Percentiles rank a stretch among this genome's conserved stretches.
These are phyloP conservation scores for Margaritifera margaritifera DNA, from an alignment of 2,888 invertebrate species.

Conservation along the genomic window DNA sequence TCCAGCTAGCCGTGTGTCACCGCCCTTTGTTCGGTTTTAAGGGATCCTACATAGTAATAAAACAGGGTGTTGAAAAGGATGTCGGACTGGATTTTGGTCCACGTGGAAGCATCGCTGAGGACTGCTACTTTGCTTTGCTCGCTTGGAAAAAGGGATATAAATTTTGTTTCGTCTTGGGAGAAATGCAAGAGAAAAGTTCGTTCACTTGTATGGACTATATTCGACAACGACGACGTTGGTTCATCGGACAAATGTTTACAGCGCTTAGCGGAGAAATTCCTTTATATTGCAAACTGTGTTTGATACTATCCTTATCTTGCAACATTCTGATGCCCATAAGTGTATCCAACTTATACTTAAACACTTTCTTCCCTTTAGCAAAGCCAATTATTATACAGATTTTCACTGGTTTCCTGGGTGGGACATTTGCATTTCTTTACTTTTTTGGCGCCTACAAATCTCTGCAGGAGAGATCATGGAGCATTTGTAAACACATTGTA, in stretches of 20 bases:
- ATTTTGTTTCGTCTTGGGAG: conserved; percentile 32
- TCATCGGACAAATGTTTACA: conserved; percentile 24
- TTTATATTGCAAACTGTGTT: conserved; percentile 20
- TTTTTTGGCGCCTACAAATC: conserved; percentile 29
- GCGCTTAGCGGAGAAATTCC: conserved; percentile 19
- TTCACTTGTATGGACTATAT: conserved; percentile 34
- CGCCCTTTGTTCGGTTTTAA: conserved; percentile 31
- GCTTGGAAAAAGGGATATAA: conserved; percentile 32
- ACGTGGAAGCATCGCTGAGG: conserved; percentile 37
- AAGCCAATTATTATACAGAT: conserved; percentile 16
- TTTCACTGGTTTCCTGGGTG: conserved; percentile 26
- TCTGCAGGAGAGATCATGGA: conserved; percentile 18
- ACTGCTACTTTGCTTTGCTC: conserved; percentile 30
- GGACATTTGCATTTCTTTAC: conserved; percentile 29
- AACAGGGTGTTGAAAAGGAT: conserved; percentile 23
- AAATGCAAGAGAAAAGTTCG: conserved; percentile 36
- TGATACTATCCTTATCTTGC: conserved; percentile 16
- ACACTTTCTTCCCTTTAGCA: conserved; percentile 16
- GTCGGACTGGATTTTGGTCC: conserved; percentile 36
- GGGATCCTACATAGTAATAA: conserved; percentile 33
- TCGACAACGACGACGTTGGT: conserved; percentile 33
- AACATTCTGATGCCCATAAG: conserved; percentile 28
- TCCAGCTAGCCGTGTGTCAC: conserved; percentile 22
- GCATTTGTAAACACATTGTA: conserved; percentile 9
- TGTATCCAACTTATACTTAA: conserved; percentile 22